Percentiles rank a stretch among this genome's conserved stretches.
Conservation (phyloP, 2,888 invertebrate genomes). For the Chymomyza caudatula region DNA sequence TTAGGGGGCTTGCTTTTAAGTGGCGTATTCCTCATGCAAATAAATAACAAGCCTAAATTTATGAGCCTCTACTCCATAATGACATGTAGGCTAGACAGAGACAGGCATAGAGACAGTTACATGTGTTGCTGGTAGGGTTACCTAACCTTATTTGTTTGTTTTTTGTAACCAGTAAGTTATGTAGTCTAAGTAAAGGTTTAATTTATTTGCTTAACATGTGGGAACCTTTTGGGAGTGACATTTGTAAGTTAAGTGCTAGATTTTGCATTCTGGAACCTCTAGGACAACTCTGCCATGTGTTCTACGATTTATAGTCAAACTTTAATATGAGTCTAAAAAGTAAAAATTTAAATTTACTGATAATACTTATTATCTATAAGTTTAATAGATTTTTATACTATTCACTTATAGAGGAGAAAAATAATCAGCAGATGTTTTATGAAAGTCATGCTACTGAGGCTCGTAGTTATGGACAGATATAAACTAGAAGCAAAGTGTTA, state of each 20-base stretch:
- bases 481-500: too few relatives aligned
- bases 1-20: slow-evolving; percentile 38
- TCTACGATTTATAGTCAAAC: neutral
- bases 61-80: slow-evolving; percentile 22
- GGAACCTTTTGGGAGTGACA: neutral
- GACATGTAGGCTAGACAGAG: neutral
- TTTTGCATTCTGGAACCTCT: neutral
- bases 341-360: neutral
- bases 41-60: slow-evolving; percentile 55
- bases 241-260: neutral
- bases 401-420: neutral
- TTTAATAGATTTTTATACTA: neutral
- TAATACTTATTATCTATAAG: neutral
- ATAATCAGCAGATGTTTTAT: neutral
- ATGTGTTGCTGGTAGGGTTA: neutral
- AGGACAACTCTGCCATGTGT: too few relatives aligned
- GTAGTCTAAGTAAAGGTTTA: neutral
- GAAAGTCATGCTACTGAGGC: neutral
- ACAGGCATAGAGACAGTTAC: neutral
- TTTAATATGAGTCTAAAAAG: neutral
- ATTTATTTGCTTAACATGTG: neutral
- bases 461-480: too few relatives aligned
- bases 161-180: neutral
- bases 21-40: slow-evolving; percentile 55
- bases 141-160: neutral